phyloP scores from a whole-genome alignment of 92 coral and sea anemone species.

The Heteractis magnifica region DNA sequence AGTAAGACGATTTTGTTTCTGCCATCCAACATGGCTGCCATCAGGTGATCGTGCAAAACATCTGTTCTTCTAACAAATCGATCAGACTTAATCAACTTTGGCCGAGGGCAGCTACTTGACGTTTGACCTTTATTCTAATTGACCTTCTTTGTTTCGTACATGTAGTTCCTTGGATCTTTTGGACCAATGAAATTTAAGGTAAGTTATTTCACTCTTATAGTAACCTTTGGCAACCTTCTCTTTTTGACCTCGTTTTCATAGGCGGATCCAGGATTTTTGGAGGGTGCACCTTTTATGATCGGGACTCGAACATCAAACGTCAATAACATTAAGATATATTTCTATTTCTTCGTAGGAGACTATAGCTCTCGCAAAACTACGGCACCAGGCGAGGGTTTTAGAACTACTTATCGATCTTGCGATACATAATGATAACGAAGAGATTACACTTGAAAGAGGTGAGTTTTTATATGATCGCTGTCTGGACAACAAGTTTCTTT shows the following conservation, averaged over 20 bases:
- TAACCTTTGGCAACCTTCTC: too few relatives aligned
- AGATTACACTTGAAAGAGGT: conserved; percentile 67
- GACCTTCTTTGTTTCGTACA: background rate
- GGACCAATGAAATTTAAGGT: conserved; percentile 97
- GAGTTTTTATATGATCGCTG: background rate
- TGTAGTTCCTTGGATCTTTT: conserved; percentile 85
- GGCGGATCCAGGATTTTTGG: too few relatives aligned
- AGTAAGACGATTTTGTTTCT: too few relatives aligned
- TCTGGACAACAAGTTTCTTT: background rate
- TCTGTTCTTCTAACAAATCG: too few relatives aligned
- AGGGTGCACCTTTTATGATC: too few relatives aligned
- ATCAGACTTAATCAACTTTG: too few relatives aligned
- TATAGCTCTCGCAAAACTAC: conserved; percentile 67
- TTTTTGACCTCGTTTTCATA: too few relatives aligned
- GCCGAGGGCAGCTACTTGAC: too few relatives aligned
- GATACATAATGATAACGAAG: conserved; percentile 51
- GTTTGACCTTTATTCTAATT: background rate
- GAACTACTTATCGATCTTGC: conserved; percentile 74
- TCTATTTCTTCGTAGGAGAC: conserved; percentile 55
- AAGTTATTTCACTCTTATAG: background rate
- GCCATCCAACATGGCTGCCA: too few relatives aligned
- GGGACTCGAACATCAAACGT: too few relatives aligned
- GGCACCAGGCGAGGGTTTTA: conserved; percentile 78
- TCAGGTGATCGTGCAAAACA: too few relatives aligned
- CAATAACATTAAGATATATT: background rate